phyloP scores from a whole-genome alignment of 2,797 vertebrate genomes.

The Austrolebias charrua region DNA sequence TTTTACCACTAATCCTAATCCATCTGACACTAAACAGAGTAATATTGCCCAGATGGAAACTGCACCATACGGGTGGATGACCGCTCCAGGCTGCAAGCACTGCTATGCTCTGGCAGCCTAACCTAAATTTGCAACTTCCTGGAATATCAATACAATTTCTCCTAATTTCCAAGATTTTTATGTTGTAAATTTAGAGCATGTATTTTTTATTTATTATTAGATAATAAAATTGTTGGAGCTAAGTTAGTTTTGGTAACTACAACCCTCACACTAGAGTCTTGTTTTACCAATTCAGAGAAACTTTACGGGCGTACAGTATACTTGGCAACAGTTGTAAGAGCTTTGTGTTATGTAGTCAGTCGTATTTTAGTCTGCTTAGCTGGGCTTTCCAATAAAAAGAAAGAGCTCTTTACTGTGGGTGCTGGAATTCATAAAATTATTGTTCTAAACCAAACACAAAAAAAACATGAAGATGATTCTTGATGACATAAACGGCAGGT shows the following conservation, averaged over 20 bases:
- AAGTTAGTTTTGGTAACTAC: too few relatives aligned
- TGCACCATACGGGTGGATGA: slow-evolving; percentile 55
- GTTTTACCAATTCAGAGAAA: slow-evolving; percentile 7
- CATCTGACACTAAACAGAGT: slow-evolving; percentile 61
- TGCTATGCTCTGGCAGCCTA: slow-evolving; percentile 43
- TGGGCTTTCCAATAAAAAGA: slow-evolving; percentile 11
- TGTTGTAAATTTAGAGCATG: neutral
- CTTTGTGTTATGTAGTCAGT: slow-evolving; percentile 21
- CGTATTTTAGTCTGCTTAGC: slow-evolving; percentile 4
- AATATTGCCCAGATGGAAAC: slow-evolving; percentile 67
- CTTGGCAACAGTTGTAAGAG: slow-evolving; percentile 13
- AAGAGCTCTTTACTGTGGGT: slow-evolving; percentile 9
- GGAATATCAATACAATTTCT: slow-evolving; percentile 1
- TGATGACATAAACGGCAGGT: neutral
- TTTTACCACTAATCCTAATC: slow-evolving; percentile 76
- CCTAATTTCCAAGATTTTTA: neutral
- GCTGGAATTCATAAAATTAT: slow-evolving; percentile 18
- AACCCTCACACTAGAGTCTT: too few relatives aligned
- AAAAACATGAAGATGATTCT: slow-evolving; percentile 11
- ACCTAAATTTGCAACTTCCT: slow-evolving; percentile 12
- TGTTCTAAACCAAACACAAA: slow-evolving; percentile 10
- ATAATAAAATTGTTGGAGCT: too few relatives aligned
- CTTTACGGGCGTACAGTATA: neutral
- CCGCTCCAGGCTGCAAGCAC: slow-evolving; percentile 37
- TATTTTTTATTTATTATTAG: neutral